A percentile compares a stretch with the other conserved stretches of the same genome.
phyloP scores from a whole-genome alignment of 2,888 invertebrate species.

The Aromia moschata region DNA sequence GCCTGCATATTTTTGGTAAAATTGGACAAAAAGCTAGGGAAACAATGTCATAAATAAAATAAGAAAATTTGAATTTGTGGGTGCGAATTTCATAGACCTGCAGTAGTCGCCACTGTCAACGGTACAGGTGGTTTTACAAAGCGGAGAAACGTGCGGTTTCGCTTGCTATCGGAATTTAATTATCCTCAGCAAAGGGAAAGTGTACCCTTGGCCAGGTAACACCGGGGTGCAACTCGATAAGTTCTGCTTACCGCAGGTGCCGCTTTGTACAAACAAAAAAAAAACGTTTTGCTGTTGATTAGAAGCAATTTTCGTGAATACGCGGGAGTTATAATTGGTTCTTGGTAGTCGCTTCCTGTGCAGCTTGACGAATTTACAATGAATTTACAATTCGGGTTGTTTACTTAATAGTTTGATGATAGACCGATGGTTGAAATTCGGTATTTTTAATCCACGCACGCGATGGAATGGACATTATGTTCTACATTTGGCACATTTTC shows the following conservation, averaged over 20 bases:
- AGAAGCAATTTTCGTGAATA: background rate
- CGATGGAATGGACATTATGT: too few species aligned
- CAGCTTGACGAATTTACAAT: slow-evolving; percentile 1
- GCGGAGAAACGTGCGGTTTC: background rate
- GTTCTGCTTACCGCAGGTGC: background rate
- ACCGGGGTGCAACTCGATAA: background rate
- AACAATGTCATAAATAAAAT: too few species aligned
- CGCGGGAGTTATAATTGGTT: slow-evolving; percentile 11
- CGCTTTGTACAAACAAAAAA: background rate
- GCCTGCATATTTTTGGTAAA: too few species aligned
- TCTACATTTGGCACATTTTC: too few species aligned
- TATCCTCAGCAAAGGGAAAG: background rate
- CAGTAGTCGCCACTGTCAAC: too few species aligned
- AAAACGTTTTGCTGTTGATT: background rate
- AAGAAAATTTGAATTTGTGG: too few species aligned
- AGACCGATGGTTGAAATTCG: background rate
- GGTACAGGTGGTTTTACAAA: slow-evolving; percentile 8
- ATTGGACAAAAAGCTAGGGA: too few species aligned
- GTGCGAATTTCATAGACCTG: too few species aligned
- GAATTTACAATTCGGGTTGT: slow-evolving; percentile 2
- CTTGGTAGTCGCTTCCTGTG: slow-evolving; percentile 1
- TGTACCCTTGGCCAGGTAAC: background rate
- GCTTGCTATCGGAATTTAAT: background rate
- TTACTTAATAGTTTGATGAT: background rate
- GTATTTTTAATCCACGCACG: background rate